These are phyloP conservation scores for Premnoplex brunnescens DNA, from an alignment of 2,797 vertebrate genomes.

Conservation along the genomic window DNA sequence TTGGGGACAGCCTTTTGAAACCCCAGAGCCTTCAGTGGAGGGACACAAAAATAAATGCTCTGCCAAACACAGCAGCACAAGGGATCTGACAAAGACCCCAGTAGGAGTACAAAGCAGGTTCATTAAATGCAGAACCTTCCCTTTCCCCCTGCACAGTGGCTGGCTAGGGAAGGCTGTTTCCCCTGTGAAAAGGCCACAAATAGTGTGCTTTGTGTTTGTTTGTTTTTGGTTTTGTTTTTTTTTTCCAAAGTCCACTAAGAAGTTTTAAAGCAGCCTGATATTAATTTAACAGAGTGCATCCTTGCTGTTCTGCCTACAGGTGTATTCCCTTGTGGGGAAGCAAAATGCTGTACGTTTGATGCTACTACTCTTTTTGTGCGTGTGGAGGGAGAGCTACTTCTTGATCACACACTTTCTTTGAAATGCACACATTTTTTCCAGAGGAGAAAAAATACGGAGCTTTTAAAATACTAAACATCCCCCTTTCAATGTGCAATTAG, in stretches of 20 bases:
- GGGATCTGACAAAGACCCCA: background rate
- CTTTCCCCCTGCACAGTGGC: background rate
- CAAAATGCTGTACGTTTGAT: accelerated
- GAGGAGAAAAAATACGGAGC: accelerated
- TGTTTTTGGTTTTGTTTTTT: no score
- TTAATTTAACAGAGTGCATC: background rate
- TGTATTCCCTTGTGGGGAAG: background rate
- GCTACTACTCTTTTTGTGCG: no score
- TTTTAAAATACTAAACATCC: background rate
- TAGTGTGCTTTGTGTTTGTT: background rate
- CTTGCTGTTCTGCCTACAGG: accelerated
- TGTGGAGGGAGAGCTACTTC: accelerated
- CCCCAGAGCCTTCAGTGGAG: background rate
- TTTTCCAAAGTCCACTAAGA: background rate
- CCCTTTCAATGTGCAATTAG: background rate
- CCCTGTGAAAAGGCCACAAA: background rate
- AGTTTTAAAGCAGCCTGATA: background rate
- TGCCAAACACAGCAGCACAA: background rate
- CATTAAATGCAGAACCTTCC: constrained; percentile 8
- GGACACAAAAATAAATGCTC: background rate
- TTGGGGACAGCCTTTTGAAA: constrained; percentile 26
- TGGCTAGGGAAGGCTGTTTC: background rate
- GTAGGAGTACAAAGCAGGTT: background rate
- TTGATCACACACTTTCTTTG: background rate
- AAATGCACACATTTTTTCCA: accelerated